phyloP scores from a whole-genome alignment of 1,140 invertebrate species.

The Brachionus angularis region DNA sequence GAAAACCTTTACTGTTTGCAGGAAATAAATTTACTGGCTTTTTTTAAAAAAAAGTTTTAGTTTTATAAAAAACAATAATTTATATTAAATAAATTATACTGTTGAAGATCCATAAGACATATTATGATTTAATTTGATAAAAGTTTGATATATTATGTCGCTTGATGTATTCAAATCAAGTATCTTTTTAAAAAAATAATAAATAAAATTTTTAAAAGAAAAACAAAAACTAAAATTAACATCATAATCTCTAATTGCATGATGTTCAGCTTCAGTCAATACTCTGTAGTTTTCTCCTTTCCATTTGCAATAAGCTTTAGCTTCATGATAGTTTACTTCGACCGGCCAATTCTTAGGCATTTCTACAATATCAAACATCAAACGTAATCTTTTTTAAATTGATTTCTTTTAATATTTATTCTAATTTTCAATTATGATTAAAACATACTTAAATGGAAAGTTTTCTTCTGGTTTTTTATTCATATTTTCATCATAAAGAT shows the following conservation, averaged over 20 bases:
- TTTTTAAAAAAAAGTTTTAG: neutral
- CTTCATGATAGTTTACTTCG: slow-evolving; percentile 57
- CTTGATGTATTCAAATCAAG: slow-evolving; percentile 8
- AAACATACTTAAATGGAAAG: slow-evolving; percentile 40
- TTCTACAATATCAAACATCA: slow-evolving; percentile 54
- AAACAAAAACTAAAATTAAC: slow-evolving; percentile 44
- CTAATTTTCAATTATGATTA: neutral
- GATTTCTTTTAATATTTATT: no score
- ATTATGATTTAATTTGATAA: slow-evolving; percentile 40
- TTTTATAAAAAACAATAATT: neutral
- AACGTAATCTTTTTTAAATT: slow-evolving; percentile 49
- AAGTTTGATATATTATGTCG: slow-evolving; percentile 39
- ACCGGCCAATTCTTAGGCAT: slow-evolving; percentile 56
- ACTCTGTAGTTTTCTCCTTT: slow-evolving; percentile 52
- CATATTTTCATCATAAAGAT: neutral
- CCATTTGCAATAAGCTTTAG: slow-evolving; percentile 55
- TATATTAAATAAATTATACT: slow-evolving; percentile 12
- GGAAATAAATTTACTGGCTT: slow-evolving; percentile 53
- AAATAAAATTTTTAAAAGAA: slow-evolving; percentile 45
- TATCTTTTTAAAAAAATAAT: neutral
- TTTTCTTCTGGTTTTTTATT: neutral
- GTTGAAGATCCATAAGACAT: slow-evolving; percentile 47
- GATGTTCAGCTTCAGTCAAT: slow-evolving; percentile 52
- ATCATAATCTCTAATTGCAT: slow-evolving; percentile 51
- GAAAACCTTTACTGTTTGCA: slow-evolving; percentile 50